phyloP scores from a whole-genome alignment of 1,140 invertebrate genomes.

The Neodiprion fabricii region DNA sequence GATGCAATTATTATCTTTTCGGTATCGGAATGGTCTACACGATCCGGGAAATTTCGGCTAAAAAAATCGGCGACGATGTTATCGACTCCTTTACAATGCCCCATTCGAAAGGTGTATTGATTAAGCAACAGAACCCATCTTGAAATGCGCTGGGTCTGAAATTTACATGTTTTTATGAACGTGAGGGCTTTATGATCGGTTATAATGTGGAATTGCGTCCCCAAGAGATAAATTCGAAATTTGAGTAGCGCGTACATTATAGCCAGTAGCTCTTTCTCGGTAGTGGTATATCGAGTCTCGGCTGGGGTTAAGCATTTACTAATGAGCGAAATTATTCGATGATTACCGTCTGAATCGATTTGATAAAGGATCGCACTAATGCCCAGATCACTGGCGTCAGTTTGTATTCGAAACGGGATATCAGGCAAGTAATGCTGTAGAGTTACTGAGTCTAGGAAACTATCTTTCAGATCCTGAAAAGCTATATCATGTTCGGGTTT shows the following conservation, averaged over 20 bases:
- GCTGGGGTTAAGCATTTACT: background rate
- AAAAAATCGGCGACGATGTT: background rate
- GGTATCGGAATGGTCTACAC: background rate
- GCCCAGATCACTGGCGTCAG: background rate
- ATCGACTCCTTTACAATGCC: background rate
- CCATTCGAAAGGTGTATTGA: background rate
- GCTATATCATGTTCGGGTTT: background rate
- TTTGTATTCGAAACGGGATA: background rate
- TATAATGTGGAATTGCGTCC: background rate
- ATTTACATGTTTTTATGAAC: background rate
- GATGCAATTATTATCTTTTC: background rate
- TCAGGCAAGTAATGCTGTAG: background rate
- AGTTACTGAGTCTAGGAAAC: background rate
- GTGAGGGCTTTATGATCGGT: background rate
- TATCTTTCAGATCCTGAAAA: conserved; percentile 5
- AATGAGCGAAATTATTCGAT: background rate
- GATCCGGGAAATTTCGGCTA: background rate
- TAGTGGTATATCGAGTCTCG: background rate
- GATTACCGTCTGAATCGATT: background rate
- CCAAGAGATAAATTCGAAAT: background rate
- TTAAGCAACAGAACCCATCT: background rate
- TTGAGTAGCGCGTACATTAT: background rate
- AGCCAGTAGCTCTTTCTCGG: background rate
- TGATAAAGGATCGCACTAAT: background rate
- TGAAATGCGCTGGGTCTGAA: background rate